These are phyloP conservation scores for Drosophila tani DNA, from an alignment of 1,140 invertebrate genomes.

Conservation along the genomic window DNA sequence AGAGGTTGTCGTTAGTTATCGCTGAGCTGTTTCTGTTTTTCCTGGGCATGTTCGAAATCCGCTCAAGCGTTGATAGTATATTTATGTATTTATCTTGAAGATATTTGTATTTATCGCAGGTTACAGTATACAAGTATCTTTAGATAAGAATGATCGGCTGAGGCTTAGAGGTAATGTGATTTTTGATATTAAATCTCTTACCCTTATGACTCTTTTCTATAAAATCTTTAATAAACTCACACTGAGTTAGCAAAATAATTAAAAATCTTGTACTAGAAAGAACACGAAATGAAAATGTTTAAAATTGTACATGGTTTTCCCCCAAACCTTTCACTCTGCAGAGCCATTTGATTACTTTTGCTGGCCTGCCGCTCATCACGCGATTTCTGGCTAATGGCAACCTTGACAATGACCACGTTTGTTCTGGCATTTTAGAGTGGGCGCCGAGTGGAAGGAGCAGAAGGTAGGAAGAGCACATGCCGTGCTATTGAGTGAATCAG, in stretches of 20 bases:
- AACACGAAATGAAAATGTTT: neutral
- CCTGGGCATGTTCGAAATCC: neutral
- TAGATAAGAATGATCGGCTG: too few species aligned
- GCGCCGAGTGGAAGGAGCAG: neutral
- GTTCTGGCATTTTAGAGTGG: constrained; percentile 8
- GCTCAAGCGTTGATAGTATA: neutral
- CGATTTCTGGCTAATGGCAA: constrained; percentile 27
- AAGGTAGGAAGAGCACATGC: constrained; percentile 7
- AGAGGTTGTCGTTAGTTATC: constrained; percentile 8
- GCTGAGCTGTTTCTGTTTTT: neutral
- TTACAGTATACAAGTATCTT: neutral
- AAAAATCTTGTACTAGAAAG: too few species aligned
- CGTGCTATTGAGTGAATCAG: constrained; percentile 45
- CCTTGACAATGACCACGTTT: constrained; percentile 29
- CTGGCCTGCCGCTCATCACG: constrained; percentile 13
- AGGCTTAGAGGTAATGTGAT: neutral
- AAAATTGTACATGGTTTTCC: neutral
- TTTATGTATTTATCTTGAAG: neutral
- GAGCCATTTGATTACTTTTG: constrained; percentile 7
- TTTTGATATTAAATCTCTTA: neutral
- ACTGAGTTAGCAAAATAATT: too few species aligned
- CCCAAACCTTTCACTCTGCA: neutral
- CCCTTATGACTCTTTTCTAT: too few species aligned
- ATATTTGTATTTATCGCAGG: neutral
- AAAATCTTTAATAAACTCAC: neutral